Conservation (phyloP, 2,888 invertebrate species). For the Cenopis cana region DNA sequence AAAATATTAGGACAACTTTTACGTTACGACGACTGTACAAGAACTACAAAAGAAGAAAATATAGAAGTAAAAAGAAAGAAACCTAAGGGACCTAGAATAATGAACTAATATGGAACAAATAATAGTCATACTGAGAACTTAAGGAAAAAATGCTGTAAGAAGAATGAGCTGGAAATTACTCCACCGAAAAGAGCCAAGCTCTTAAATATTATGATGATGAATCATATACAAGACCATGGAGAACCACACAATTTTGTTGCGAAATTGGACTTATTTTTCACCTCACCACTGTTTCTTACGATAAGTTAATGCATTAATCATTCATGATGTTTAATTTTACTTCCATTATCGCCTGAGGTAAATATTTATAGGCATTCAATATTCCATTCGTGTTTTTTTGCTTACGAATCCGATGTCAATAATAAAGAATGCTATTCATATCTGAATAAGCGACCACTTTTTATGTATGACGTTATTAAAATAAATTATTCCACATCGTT, state of each 20-base stretch:
- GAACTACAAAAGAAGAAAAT: no score
- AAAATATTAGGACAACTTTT: no score
- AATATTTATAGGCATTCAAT: constrained; percentile 28
- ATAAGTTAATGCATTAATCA: not conserved
- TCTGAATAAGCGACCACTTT: not conserved
- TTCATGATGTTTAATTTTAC: constrained; percentile 12
- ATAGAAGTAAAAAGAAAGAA: no score
- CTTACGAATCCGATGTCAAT: constrained; percentile 27
- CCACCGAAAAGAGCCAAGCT: no score
- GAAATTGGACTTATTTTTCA: not conserved
- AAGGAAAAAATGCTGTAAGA: no score
- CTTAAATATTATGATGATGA: no score
- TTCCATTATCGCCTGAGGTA: constrained; percentile 17
- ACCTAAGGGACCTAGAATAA: no score
- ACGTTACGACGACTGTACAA: no score
- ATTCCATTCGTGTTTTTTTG: constrained; percentile 28
- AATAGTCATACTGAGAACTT: no score
- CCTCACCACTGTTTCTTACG: not conserved
- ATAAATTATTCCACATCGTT: constrained; percentile 3
- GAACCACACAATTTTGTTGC: not conserved
- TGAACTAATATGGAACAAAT: no score
- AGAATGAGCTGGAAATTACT: no score
- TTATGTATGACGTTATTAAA: constrained; percentile 18
- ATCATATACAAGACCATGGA: no score
- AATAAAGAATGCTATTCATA: constrained; percentile 30